phyloP scores from a whole-genome alignment of 2,888 invertebrate genomes.

The Pristionchus exspectatus region DNA sequence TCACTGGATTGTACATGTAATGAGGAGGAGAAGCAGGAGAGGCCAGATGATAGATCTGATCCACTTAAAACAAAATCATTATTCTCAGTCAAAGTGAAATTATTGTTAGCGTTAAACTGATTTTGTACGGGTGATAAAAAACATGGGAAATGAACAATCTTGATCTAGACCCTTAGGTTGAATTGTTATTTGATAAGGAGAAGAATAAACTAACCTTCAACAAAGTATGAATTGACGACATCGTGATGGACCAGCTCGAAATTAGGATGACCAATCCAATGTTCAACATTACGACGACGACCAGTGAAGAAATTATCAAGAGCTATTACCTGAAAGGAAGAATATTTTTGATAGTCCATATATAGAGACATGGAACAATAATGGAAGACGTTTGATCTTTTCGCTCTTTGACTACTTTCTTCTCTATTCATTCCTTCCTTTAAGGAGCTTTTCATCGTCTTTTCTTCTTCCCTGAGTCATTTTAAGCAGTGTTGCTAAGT shows the following conservation, averaged over 20 bases:
- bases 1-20: slow-evolving; percentile 99
- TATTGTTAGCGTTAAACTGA: no score
- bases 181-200: not conserved
- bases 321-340: slow-evolving; percentile 84
- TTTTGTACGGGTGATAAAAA: not conserved
- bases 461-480: not conserved
- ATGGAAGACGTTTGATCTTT: not conserved
- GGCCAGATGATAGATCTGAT: slow-evolving; percentile 95
- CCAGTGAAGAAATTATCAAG: slow-evolving; percentile 99
- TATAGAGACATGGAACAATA: not conserved
- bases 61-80: slow-evolving; percentile 67
- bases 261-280: slow-evolving; percentile 99
- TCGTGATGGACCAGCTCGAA: slow-evolving; percentile 99
- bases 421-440: slow-evolving; percentile 39
- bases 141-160: not conserved
- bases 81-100: no score
- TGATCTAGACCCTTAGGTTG: not conserved
- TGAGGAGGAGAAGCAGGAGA: slow-evolving; percentile 99
- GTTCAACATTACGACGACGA: slow-evolving; percentile 95
- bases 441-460: not conserved
- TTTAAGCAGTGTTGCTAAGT: not conserved
- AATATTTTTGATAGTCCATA: no score
- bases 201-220: slow-evolving; percentile 86
- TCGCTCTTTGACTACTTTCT: not conserved
- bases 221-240: slow-evolving; percentile 95